Percentiles rank a stretch among this genome's conserved stretches.
Conservation (phyloP, 2,113 vertebrate genomes). For the Pipra filicauda region DNA sequence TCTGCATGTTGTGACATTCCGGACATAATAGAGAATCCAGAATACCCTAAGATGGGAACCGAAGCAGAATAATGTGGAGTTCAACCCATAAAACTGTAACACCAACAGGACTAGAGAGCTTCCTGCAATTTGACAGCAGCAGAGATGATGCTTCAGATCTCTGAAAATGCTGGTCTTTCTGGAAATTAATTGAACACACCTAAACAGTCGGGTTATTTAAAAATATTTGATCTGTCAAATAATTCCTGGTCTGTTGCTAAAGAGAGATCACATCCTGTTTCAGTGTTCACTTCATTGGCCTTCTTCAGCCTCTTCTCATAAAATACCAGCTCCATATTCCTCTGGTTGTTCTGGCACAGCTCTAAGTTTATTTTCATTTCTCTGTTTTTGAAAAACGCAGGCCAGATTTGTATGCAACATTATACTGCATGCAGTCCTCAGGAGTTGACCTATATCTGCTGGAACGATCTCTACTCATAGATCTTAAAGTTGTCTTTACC, state of each 20-base stretch:
- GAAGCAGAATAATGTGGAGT: neutral
- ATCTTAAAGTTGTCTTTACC: neutral
- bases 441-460: neutral
- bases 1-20: neutral
- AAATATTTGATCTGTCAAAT: neutral
- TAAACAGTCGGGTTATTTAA: neutral
- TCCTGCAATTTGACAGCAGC: neutral
- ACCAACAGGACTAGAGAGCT: neutral
- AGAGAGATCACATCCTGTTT: neutral
- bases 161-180: neutral
- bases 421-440: neutral
- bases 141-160: neutral
- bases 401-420: neutral
- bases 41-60: neutral
- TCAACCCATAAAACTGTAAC: neutral
- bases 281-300: neutral
- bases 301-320: neutral
- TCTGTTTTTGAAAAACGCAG: neutral
- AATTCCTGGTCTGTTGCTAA: neutral
- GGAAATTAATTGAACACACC: neutral
- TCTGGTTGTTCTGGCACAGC: neutral
- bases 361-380: neutral
- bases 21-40: neutral
- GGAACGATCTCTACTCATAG: neutral
- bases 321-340: neutral